Evolutionary conservation across 2,797 vertebrate species (phyloP), one percentile per base, ranked within the genome.

Genomic region (Lemur catta): DNA sequence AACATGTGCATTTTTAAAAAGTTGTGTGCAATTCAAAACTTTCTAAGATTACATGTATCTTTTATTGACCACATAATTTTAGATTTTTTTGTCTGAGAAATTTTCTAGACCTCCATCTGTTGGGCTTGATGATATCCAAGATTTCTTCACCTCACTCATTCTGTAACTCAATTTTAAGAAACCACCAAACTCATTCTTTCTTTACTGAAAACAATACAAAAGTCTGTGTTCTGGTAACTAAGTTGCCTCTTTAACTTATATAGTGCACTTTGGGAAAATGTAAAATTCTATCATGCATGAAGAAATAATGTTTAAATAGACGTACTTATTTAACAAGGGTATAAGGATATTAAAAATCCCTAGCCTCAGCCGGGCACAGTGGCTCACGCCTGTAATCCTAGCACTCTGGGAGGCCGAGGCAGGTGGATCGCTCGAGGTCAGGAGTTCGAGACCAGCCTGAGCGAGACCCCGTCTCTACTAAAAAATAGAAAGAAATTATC

Each of bases 231-330:
- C 15, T 55, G 48, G 46, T 43, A 84, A 57, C 28, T 26, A 63
- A 35, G 33, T 61, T 86, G 50, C n/a, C 43, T 81, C n/a, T 81
- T 82, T 1, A 85, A 69, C 35, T 93, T 48, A 78, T 5, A 76
- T 0, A 85, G 52, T 14, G 1, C 57, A 59, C 8, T 67, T 43
- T 61, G 35, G 63, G 17, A 84, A 91, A 93, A 84, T 24, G 41
- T 0, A 65, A 89, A 92, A 75, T 55, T 71, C 61, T 86, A 71
- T 43, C 57, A 81, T 2, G 35, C 8, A 12, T 57, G 24, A 94
- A 91, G n/a, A 96, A 75, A 88, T 72, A 55, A 57, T 46, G 71
- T 87, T 46, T 28, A 84, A 94, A 84, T 91, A 74, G 63, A 86
- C 59, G 20, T 85, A 84, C 24, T 46, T 35, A 71, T 46, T 92